A percentile compares a stretch with the other conserved stretches of the same genome.
phyloP scores from a whole-genome alignment of 2,888 invertebrate genomes.

The Tachina lurida region DNA sequence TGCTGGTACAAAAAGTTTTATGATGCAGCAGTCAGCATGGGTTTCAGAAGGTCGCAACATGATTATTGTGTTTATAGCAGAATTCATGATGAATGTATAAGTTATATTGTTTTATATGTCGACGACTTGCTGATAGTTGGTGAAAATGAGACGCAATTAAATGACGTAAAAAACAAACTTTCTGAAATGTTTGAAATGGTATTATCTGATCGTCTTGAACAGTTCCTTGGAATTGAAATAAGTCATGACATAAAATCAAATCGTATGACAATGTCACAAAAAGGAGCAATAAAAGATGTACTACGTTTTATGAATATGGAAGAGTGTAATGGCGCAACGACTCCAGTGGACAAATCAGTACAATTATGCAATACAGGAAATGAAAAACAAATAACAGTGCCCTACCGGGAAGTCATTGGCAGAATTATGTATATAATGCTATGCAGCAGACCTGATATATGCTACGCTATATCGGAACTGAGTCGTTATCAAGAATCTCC shows the following conservation, averaged over 20 bases:
- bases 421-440: no score
- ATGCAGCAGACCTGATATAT: constrained; percentile 1
- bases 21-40: background rate
- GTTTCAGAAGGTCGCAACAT: background rate
- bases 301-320: constrained; percentile 8
- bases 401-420: background rate
- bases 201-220: no score
- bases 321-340: constrained; percentile 31
- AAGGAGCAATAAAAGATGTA: constrained; percentile 44
- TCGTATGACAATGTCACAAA: constrained; percentile 23
- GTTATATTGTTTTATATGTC: background rate
- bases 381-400: no score
- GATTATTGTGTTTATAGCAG: constrained; percentile 18
- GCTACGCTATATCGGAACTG: constrained; percentile 32
- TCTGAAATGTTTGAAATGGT: constrained; percentile 21
- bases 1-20: constrained; percentile 2
- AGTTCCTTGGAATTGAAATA: constrained; percentile 42
- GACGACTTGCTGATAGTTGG: constrained; percentile 14
- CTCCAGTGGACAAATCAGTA: background rate
- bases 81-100: background rate
- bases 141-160: background rate
- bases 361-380: no score
- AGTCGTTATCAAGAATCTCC: constrained; percentile 54
- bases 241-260: constrained; percentile 13
- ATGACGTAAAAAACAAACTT: background rate